phyloP scores from a whole-genome alignment of 2,113 vertebrate species.

The Corythornis vintsioides region DNA sequence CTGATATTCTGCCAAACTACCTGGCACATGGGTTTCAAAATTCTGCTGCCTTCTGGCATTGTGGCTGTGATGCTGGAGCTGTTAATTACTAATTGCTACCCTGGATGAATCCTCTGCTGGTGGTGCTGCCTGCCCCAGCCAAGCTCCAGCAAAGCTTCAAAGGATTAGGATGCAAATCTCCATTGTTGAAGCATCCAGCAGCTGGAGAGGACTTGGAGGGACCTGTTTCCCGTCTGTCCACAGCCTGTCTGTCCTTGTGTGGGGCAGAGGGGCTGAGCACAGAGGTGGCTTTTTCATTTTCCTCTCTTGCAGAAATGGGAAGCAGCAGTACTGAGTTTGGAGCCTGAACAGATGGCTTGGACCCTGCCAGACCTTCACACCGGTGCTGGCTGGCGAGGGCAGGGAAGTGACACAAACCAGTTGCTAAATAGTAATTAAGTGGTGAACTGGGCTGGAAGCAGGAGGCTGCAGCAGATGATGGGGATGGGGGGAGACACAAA shows the following conservation, averaged over 20 bases:
- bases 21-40: fast-evolving
- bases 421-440: conserved; percentile 35
- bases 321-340: fast-evolving
- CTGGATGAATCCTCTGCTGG: not conserved
- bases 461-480: not conserved
- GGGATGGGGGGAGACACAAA: not conserved
- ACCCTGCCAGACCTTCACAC: not conserved
- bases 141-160: not conserved
- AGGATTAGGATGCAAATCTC: not conserved
- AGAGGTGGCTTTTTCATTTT: not conserved
- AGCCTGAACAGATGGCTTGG: conserved; percentile 30
- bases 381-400: not conserved
- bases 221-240: not conserved
- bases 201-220: not conserved
- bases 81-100: not conserved
- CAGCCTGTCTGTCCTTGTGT: not conserved
- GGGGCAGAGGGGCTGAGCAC: not conserved
- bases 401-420: not conserved
- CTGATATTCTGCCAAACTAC: not conserved
- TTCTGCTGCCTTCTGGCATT: not conserved
- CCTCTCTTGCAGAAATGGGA: not conserved
- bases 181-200: not conserved
- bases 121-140: not conserved
- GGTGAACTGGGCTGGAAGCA: not conserved
- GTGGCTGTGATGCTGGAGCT: not conserved